Evolutionary conservation across 2,888 invertebrate species (phyloP).

Genomic region (Idaea aversata): DNA sequence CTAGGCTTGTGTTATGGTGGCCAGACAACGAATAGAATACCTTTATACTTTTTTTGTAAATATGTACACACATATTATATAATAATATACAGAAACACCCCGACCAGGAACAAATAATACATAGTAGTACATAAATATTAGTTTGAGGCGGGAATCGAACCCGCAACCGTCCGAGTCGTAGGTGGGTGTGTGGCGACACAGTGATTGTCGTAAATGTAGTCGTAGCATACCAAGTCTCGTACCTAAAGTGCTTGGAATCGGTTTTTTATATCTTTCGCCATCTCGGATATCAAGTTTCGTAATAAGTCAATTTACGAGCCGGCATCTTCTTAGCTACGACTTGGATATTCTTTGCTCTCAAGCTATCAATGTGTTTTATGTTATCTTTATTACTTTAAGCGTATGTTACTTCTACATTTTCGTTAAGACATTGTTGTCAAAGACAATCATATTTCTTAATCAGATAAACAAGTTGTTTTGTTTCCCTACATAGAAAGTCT

Average conservation of each 20-base stretch:
- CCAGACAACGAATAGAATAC: too few relatives aligned
- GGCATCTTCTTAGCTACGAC: background rate
- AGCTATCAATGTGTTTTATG: slow-evolving; percentile 1
- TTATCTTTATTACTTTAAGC: background rate
- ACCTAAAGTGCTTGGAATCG: background rate
- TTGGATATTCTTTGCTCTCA: background rate
- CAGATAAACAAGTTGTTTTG: too few relatives aligned
- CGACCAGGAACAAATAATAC: too few relatives aligned
- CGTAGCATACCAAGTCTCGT: background rate
- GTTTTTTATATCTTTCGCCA: background rate
- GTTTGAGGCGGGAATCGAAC: background rate
- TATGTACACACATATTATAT: too few relatives aligned
- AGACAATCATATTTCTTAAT: background rate
- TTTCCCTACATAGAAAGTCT: too few relatives aligned
- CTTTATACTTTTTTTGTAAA: too few relatives aligned
- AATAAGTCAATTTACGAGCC: background rate
- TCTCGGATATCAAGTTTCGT: background rate
- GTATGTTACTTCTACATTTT: background rate
- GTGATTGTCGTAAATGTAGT: background rate
- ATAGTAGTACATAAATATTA: too few relatives aligned
- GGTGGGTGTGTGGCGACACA: too few relatives aligned
- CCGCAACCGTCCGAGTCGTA: too few relatives aligned
- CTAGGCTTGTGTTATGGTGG: too few relatives aligned
- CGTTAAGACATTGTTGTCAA: background rate
- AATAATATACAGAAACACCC: too few relatives aligned